A percentile compares a stretch with the other conserved stretches of the same genome.
Evolutionary conservation across 2,888 invertebrate genomes (phyloP).

Genomic region (Tenthredo scrophulariae): DNA sequence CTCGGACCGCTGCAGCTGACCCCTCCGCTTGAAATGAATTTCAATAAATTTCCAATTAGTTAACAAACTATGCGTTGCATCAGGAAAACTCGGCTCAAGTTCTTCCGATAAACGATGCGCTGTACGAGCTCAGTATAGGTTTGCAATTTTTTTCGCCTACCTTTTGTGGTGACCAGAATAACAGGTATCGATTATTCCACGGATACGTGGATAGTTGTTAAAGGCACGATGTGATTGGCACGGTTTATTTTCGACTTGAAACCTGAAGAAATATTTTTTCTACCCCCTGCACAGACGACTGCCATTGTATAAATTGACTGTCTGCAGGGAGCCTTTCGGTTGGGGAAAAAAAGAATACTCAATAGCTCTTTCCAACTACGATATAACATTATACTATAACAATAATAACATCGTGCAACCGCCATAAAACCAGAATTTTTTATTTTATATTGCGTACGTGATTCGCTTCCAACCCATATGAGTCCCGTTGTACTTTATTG

Average conservation of each 20-base stretch:
- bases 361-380: slow-evolving; percentile 23
- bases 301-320: neutral
- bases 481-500: slow-evolving; percentile 20
- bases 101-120: slow-evolving; percentile 10
- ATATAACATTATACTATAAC: slow-evolving; percentile 26
- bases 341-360: neutral
- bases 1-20: slow-evolving; percentile 60
- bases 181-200: neutral
- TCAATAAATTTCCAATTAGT: slow-evolving; percentile 73
- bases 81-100: slow-evolving; percentile 50
- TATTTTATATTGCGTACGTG: slow-evolving; percentile 43
- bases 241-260: neutral
- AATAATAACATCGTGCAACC: slow-evolving; percentile 41
- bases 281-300: neutral
- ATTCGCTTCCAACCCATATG: slow-evolving; percentile 22
- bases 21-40: slow-evolving; percentile 69
- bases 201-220: neutral
- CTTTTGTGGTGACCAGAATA: neutral
- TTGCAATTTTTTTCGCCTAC: neutral
- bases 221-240: neutral
- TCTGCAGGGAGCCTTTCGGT: neutral
- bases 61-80: slow-evolving; percentile 65
- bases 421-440: slow-evolving; percentile 38
- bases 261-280: neutral
- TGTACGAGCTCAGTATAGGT: neutral